These are phyloP conservation scores for Notiomystis cincta DNA, from an alignment of 2,113 vertebrate genomes.

Conservation along the genomic window DNA sequence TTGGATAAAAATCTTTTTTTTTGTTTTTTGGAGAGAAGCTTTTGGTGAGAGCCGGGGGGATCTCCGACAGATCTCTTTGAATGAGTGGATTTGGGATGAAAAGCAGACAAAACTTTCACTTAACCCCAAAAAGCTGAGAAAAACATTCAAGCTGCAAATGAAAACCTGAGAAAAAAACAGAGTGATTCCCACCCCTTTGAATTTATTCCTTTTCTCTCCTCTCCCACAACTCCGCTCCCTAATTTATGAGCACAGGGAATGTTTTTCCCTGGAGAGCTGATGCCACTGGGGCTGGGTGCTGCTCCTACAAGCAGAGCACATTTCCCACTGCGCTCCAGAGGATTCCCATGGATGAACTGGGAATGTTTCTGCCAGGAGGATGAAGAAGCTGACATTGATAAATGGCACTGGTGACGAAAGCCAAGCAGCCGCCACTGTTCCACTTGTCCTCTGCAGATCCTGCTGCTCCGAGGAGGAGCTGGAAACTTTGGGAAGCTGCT, in stretches of 20 bases:
- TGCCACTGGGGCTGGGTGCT: neutral
- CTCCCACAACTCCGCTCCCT: neutral
- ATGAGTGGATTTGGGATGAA: neutral
- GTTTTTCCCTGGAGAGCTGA: rapidly evolving
- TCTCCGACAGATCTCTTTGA: neutral
- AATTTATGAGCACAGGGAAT: neutral
- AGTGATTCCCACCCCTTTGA: neutral
- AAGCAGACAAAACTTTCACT: rapidly evolving
- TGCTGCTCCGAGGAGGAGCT: neutral
- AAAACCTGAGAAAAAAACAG: neutral
- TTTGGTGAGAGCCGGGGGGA: neutral
- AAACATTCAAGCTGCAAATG: neutral
- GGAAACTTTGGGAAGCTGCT: neutral
- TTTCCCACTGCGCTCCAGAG: neutral
- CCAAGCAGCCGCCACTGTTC: neutral
- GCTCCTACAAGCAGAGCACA: neutral
- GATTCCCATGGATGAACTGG: neutral
- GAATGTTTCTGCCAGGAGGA: neutral
- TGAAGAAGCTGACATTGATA: neutral
- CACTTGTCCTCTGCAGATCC: neutral
- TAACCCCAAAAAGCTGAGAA: neutral
- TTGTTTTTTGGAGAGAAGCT: neutral
- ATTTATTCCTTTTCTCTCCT: neutral
- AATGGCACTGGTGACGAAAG: neutral
- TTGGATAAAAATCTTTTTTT: neutral